These are phyloP conservation scores for Tenthredo scrophulariae DNA, from an alignment of 2,888 invertebrate species.

Conservation along the genomic window DNA sequence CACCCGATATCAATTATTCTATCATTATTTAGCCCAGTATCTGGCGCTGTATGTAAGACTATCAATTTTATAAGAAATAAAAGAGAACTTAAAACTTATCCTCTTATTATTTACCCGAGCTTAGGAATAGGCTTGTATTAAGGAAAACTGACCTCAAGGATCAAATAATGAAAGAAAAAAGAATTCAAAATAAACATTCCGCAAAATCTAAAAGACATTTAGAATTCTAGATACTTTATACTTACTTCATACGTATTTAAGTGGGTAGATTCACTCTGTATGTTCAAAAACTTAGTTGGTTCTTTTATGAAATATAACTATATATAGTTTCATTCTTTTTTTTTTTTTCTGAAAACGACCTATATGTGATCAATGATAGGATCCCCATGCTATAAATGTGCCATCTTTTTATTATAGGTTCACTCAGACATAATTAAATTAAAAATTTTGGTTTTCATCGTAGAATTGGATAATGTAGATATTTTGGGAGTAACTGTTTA, in stretches of 20 bases:
- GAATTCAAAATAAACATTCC: background rate
- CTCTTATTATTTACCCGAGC: background rate
- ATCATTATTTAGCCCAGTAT: background rate
- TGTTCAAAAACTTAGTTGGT: background rate
- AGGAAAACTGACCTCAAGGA: background rate
- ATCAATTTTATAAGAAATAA: slow-evolving; percentile 34
- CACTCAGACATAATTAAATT: background rate
- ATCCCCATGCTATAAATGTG: background rate
- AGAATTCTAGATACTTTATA: background rate
- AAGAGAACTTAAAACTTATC: background rate
- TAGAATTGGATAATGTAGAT: background rate
- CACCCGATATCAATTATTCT: background rate
- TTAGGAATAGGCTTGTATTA: background rate
- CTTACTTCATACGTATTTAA: background rate
- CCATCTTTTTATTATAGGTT: too few relatives aligned
- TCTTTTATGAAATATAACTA: background rate
- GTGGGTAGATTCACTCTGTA: background rate
- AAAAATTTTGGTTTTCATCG: background rate
- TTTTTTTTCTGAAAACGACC: background rate
- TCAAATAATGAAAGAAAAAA: background rate
- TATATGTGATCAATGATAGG: background rate
- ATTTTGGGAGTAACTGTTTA: background rate
- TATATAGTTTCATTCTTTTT: background rate
- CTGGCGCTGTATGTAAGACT: slow-evolving; percentile 17
- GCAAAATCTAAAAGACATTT: background rate